Percentiles rank a stretch among this genome's conserved stretches.
Conservation (phyloP, 2,888 invertebrate genomes). For the Noctua pronuba region DNA sequence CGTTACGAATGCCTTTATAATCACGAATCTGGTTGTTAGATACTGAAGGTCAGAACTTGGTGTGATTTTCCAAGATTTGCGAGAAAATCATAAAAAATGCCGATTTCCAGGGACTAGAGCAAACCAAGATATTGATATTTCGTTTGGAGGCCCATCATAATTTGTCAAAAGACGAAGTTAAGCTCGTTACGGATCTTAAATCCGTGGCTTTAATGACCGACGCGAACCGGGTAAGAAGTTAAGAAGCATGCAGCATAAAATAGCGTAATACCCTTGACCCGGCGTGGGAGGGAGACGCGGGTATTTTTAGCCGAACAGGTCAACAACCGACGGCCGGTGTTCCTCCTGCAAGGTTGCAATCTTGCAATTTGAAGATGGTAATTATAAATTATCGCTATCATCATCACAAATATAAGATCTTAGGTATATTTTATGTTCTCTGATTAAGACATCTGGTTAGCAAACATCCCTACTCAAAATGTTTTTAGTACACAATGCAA, state of each 20-base stretch:
- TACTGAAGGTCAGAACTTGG: background rate
- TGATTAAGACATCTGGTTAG: slow-evolving; percentile 36
- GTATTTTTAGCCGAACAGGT: slow-evolving; percentile 83
- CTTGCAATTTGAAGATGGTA: slow-evolving; percentile 63
- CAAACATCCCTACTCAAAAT: slow-evolving; percentile 35
- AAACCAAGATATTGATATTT: slow-evolving; percentile 12
- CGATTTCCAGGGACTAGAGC: background rate
- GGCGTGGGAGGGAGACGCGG: slow-evolving; percentile 81
- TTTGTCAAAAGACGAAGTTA: slow-evolving; percentile 40
- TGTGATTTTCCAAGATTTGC: slow-evolving; percentile 9
- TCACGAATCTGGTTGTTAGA: background rate
- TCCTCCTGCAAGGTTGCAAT: slow-evolving; percentile 72
- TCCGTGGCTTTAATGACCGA: slow-evolving; percentile 48
- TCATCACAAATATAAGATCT: slow-evolving; percentile 50
- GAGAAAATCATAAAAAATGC: background rate
- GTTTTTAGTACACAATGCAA: slow-evolving; percentile 33
- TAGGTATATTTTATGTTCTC: slow-evolving; percentile 11
- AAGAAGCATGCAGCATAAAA: slow-evolving; percentile 70
- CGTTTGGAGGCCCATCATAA: slow-evolving; percentile 49
- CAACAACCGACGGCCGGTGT: slow-evolving; percentile 78
- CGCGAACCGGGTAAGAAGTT: slow-evolving; percentile 58
- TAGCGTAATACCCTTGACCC: slow-evolving; percentile 82
- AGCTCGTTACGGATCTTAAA: slow-evolving; percentile 37
- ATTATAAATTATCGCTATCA: slow-evolving; percentile 55
- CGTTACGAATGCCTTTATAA: background rate